Percentiles rank a stretch among this genome's conserved stretches.
These are phyloP conservation scores for Ellobius talpinus DNA, from an alignment of 2,113 vertebrate genomes.

Conservation along the genomic window DNA sequence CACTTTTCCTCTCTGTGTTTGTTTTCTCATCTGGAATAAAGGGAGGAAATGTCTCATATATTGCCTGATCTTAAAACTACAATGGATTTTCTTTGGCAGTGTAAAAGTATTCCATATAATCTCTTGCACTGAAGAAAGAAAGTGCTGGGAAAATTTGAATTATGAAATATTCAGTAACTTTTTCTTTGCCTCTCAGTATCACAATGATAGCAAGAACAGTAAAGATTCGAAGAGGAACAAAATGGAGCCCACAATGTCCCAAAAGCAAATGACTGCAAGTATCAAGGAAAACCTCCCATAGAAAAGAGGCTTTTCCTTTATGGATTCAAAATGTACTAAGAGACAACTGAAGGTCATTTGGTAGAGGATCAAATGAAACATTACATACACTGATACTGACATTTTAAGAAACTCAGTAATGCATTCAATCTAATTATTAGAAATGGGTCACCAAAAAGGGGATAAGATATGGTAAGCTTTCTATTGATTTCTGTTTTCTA, in stretches of 20 bases:
- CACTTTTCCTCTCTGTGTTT: slow-evolving; percentile 8
- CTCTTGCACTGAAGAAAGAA: not conserved
- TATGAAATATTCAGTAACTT: not conserved
- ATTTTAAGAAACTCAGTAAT: not conserved
- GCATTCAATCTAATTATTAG: not conserved
- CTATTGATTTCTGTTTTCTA: not conserved
- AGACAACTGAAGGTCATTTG: not conserved
- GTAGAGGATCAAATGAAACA: not conserved
- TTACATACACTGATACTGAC: not conserved
- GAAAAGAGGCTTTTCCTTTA: not conserved
- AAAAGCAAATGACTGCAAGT: not conserved
- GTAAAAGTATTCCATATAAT: slow-evolving; percentile 9
- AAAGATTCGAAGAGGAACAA: not conserved
- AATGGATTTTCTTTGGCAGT: slow-evolving; percentile 31
- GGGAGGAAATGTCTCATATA: not conserved
- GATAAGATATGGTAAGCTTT: not conserved
- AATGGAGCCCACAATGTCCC: not conserved
- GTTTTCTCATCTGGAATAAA: slow-evolving; percentile 18
- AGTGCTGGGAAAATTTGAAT: not conserved
- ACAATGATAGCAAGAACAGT: not conserved
- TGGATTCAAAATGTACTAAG: not conserved
- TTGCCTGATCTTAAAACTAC: slow-evolving; percentile 24
- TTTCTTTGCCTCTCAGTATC: not conserved
- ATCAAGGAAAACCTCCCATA: not conserved
- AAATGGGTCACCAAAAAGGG: not conserved